These are phyloP conservation scores for Ganaspis brasiliensis DNA, from an alignment of 2,888 invertebrate genomes.

Conservation along the genomic window DNA sequence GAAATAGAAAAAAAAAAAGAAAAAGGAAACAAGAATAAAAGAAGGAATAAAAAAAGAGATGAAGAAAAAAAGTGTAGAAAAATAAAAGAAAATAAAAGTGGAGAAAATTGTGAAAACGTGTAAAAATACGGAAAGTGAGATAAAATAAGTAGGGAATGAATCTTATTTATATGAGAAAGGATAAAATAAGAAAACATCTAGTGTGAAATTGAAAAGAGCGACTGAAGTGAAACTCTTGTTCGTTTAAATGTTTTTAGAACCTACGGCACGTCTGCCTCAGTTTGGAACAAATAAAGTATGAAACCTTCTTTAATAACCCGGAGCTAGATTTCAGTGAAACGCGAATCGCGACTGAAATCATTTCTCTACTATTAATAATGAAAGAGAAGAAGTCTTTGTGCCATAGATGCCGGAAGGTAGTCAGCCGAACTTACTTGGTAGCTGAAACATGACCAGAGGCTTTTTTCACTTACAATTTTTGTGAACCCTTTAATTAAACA, in stretches of 20 bases:
- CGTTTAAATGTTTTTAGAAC: conserved; percentile 28
- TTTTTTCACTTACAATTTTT: conserved; percentile 48
- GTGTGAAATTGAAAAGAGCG: background rate
- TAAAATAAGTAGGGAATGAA: too few relatives aligned
- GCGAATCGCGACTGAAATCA: conserved; percentile 63
- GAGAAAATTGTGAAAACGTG: too few relatives aligned
- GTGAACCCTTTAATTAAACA: conserved; percentile 57
- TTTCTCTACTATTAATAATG: conserved; percentile 68
- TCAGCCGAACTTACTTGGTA: conserved; percentile 59
- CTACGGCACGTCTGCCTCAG: conserved; percentile 41
- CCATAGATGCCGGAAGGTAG: conserved; percentile 59
- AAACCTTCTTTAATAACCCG: conserved; percentile 60
- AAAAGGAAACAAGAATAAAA: background rate
- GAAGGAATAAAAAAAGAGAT: too few relatives aligned
- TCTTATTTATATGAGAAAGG: background rate
- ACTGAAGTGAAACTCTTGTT: background rate
- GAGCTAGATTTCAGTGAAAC: conserved; percentile 54
- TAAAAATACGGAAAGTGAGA: too few relatives aligned
- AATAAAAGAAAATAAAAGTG: background rate
- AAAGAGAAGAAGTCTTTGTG: conserved; percentile 62
- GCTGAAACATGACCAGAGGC: conserved; percentile 47
- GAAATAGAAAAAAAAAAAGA: background rate
- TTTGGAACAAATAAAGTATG: conserved; percentile 42
- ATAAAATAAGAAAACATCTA: conserved; percentile 13
- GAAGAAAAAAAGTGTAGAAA: too few relatives aligned